Conservation (phyloP, 1,140 invertebrate genomes). For the Akabosia matsudoensis region DNA sequence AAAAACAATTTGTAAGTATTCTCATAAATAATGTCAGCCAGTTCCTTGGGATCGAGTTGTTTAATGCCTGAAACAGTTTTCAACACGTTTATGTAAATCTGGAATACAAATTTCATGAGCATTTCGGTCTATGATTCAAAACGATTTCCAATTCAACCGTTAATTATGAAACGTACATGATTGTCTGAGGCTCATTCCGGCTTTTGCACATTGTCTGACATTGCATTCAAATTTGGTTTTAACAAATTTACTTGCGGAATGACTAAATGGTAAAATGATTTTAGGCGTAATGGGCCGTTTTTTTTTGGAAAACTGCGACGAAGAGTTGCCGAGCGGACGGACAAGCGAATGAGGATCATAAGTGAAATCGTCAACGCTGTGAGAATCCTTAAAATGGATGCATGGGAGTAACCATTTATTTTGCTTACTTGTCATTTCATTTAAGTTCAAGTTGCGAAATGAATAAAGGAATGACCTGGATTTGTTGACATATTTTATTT, state of each 20-base stretch:
- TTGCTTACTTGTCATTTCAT: background rate
- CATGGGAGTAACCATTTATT: conserved; percentile 41
- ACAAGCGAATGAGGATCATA: conserved; percentile 58
- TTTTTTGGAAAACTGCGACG: conserved; percentile 51
- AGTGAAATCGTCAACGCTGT: conserved; percentile 52
- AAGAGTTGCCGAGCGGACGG: conserved; percentile 53
- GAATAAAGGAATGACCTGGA: too few relatives aligned
- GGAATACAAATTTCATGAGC: background rate
- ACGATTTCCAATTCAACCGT: too few relatives aligned
- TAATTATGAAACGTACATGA: conserved; percentile 30
- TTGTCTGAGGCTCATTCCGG: conserved; percentile 45
- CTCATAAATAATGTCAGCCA: conserved; percentile 72
- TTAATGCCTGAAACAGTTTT: conserved; percentile 77
- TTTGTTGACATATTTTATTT: conserved; percentile 3
- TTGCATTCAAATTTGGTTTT: conserved; percentile 44
- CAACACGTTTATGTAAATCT: conserved; percentile 71
- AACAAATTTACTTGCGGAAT: conserved; percentile 24
- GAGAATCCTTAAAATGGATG: conserved; percentile 43
- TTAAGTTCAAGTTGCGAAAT: too few relatives aligned
- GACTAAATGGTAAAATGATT: too few relatives aligned
- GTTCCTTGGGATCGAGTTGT: conserved; percentile 67
- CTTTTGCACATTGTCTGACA: conserved; percentile 36
- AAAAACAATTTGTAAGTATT: conserved; percentile 84
- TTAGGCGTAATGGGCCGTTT: conserved; percentile 53
- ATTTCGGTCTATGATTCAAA: background rate